A percentile compares a stretch with the other conserved stretches of the same genome.
Conservation (phyloP, 2,113 vertebrate genomes). For the Phoxinus phoxinus region DNA sequence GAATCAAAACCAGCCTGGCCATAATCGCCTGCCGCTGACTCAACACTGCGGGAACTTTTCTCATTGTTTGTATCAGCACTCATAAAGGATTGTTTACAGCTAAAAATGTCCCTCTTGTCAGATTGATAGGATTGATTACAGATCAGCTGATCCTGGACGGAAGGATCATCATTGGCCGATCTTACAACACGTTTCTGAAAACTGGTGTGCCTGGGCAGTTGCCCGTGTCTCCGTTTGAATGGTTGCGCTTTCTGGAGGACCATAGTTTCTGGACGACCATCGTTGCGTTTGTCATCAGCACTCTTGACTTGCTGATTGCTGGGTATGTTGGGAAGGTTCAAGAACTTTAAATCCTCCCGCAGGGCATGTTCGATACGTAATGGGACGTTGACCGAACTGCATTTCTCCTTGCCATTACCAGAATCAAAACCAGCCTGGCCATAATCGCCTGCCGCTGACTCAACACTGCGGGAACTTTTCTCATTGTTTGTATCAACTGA, state of each 20-base stretch:
- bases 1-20: constrained; percentile 47
- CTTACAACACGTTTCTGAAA: too few species aligned
- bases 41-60: constrained; percentile 53
- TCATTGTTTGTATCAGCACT: constrained; percentile 29
- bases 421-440: constrained; percentile 46
- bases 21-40: constrained; percentile 59
- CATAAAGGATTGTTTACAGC: not conserved
- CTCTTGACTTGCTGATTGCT: not conserved
- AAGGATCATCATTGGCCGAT: constrained; percentile 7
- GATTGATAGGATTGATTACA: constrained; percentile 24
- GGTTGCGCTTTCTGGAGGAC: not conserved
- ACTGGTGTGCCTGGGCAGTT: constrained; percentile 36
- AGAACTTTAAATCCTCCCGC: not conserved
- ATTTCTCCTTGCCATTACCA: constrained; percentile 3
- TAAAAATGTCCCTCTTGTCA: not conserved
- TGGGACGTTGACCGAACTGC: not conserved
- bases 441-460: constrained; percentile 59
- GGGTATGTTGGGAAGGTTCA: not conserved
- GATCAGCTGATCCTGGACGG: not conserved
- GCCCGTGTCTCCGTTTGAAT: not conserved
- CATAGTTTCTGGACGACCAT: too few species aligned
- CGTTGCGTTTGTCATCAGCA: not conserved
- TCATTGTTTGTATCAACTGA: constrained; percentile 36
- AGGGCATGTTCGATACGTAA: constrained; percentile 36
- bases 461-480: constrained; percentile 53